Evolutionary conservation across 2,888 invertebrate genomes (phyloP).

Genomic region (Zootermopsis nevadensis): DNA sequence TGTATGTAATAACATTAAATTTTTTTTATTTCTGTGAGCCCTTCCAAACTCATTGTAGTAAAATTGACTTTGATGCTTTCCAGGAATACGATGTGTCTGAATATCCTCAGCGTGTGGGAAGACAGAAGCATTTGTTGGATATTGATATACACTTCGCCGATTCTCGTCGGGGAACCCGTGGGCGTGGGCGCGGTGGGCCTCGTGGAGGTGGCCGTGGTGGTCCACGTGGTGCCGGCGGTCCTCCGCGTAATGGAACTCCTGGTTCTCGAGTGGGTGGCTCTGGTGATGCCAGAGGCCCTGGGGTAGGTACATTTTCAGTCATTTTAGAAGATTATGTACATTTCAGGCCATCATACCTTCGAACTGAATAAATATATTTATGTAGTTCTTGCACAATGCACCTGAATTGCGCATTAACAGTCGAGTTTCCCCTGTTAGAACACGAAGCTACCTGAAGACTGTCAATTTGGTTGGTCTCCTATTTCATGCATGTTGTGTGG

Average conservation of each 20-base stretch:
- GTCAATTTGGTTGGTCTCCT: too few species aligned
- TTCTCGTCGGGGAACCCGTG: constrained; percentile 72
- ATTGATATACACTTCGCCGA: constrained; percentile 91
- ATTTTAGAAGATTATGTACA: not conserved
- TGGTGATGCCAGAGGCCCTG: constrained; percentile 60
- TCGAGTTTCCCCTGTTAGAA: too few species aligned
- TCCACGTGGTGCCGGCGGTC: constrained; percentile 50
- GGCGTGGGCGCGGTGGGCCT: constrained; percentile 57
- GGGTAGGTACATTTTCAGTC: constrained; percentile 49
- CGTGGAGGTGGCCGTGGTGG: constrained; percentile 73
- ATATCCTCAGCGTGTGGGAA: constrained; percentile 87
- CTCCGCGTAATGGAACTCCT: constrained; percentile 29
- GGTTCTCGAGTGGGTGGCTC: constrained; percentile 58
- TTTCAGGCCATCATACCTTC: not conserved
- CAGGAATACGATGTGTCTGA: constrained; percentile 80
- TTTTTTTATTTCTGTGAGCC: too few species aligned
- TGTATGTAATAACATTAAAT: too few species aligned
- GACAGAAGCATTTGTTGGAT: constrained; percentile 86
- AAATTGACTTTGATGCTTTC: too few species aligned
- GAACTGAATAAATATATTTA: too few species aligned
- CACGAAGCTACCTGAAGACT: too few species aligned
- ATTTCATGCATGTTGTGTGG: too few species aligned
- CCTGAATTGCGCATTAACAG: too few species aligned
- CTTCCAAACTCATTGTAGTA: too few species aligned
- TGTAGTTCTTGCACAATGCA: too few species aligned